These are phyloP conservation scores for Lydus trimaculatus DNA, from an alignment of 2,888 invertebrate genomes.

Conservation along the genomic window DNA sequence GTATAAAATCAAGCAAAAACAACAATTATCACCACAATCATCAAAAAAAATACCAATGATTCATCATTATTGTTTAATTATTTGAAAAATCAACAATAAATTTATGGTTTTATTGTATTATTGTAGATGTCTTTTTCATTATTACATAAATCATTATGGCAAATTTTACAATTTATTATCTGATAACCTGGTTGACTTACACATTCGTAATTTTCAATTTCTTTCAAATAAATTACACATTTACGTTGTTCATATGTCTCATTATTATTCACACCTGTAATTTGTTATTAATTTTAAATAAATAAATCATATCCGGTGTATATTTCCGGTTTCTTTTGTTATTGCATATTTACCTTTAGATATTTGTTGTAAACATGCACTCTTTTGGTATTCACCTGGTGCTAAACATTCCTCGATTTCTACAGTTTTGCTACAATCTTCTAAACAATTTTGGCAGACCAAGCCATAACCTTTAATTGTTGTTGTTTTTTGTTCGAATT, in stretches of 20 bases:
- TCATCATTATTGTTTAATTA: not conserved
- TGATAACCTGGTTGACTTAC: conserved; percentile 19
- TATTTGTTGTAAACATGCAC: conserved; percentile 23
- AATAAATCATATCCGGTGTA: not conserved
- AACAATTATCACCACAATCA: not conserved
- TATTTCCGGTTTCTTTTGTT: not conserved
- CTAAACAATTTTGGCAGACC: conserved; percentile 22
- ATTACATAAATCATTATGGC: conserved; percentile 16
- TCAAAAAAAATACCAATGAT: not conserved
- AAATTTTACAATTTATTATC: conserved; percentile 16
- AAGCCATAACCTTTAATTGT: conserved; percentile 16
- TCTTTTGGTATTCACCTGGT: conserved; percentile 24
- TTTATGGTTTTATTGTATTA: not conserved
- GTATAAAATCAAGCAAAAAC: not conserved
- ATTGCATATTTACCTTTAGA: conserved; percentile 26
- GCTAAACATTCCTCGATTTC: conserved; percentile 23
- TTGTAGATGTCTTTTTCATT: not conserved
- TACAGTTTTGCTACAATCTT: conserved; percentile 18
- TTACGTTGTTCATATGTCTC: conserved; percentile 23
- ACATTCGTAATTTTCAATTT: conserved; percentile 22
- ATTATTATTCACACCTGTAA: not conserved
- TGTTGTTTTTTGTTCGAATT: too few species aligned
- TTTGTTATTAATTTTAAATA: not conserved
- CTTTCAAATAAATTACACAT: conserved; percentile 23
- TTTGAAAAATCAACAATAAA: not conserved